phyloP scores from a whole-genome alignment of 2,113 vertebrate species.

The Ramphastos sulfuratus region DNA sequence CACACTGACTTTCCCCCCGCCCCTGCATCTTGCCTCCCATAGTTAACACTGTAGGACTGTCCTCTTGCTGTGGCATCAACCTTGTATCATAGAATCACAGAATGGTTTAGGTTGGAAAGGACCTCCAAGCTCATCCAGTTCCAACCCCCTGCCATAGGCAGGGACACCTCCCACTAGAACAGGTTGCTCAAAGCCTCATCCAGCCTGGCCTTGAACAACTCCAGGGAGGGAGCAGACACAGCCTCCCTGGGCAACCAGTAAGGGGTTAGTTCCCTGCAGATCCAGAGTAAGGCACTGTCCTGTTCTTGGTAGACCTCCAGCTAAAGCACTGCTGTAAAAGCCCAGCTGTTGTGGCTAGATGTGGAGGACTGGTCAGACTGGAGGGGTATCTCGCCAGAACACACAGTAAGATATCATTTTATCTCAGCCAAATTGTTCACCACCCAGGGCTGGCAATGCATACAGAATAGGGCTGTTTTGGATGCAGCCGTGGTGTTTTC shows the following conservation, averaged over 20 bases:
- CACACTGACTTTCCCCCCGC: accelerated
- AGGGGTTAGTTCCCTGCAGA: neutral
- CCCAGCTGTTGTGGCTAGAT: neutral
- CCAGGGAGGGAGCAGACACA: too few relatives aligned
- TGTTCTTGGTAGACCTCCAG: too few relatives aligned
- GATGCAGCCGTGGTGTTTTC: neutral
- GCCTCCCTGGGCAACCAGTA: too few relatives aligned
- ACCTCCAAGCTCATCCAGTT: too few relatives aligned
- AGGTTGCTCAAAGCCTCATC: too few relatives aligned
- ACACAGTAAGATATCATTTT: neutral
- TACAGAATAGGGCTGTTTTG: neutral
- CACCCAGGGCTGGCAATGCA: accelerated
- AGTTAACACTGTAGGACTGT: accelerated
- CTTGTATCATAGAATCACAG: too few relatives aligned
- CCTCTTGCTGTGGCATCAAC: too few relatives aligned
- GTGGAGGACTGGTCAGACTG: neutral
- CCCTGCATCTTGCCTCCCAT: too few relatives aligned
- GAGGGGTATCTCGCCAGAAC: neutral
- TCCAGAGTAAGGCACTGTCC: accelerated
- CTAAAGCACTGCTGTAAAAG: accelerated
- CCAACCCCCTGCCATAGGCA: too few relatives aligned
- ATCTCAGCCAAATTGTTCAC: neutral
- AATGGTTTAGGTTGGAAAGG: too few relatives aligned
- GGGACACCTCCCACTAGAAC: too few relatives aligned
- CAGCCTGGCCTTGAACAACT: too few relatives aligned